phyloP scores from a whole-genome alignment of 1,140 invertebrate species.

The Lasioglossum albipes region DNA sequence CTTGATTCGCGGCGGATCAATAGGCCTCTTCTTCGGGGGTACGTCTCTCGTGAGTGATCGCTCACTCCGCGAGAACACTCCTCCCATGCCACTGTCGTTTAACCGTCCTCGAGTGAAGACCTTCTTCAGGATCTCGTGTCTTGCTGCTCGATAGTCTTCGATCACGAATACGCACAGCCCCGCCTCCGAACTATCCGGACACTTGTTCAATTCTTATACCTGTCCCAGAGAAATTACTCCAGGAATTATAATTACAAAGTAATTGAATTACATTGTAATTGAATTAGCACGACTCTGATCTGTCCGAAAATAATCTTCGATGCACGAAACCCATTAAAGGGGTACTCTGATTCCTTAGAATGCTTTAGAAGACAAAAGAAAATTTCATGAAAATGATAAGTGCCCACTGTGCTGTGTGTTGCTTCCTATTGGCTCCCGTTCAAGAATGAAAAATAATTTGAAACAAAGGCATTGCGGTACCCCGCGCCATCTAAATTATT shows the following conservation, averaged over 20 bases:
- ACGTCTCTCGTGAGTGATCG: constrained; percentile 20
- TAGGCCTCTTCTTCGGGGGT: constrained; percentile 54
- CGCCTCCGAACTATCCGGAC: neutral
- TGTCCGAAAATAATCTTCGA: no score
- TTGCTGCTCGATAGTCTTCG: neutral
- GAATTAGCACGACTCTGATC: no score
- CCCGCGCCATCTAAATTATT: no score
- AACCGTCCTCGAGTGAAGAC: constrained; percentile 9
- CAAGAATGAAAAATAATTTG: neutral
- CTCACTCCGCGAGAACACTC: constrained; percentile 30
- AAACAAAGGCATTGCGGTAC: no score
- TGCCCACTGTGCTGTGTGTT: neutral
- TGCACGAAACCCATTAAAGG: no score
- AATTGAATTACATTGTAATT: no score
- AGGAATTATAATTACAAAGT: no score
- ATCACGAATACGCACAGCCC: neutral
- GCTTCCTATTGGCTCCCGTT: neutral
- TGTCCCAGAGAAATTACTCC: no score
- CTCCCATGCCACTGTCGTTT: constrained; percentile 1
- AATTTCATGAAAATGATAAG: no score
- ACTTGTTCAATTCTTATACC: no score
- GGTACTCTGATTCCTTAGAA: no score
- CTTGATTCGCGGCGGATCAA: constrained; percentile 63
- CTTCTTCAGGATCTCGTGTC: constrained; percentile 5
- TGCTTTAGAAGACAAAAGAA: no score